Percentiles rank a stretch among this genome's conserved stretches.
phyloP scores from a whole-genome alignment of 2,888 invertebrate species.

The Hybos culiciformis region DNA sequence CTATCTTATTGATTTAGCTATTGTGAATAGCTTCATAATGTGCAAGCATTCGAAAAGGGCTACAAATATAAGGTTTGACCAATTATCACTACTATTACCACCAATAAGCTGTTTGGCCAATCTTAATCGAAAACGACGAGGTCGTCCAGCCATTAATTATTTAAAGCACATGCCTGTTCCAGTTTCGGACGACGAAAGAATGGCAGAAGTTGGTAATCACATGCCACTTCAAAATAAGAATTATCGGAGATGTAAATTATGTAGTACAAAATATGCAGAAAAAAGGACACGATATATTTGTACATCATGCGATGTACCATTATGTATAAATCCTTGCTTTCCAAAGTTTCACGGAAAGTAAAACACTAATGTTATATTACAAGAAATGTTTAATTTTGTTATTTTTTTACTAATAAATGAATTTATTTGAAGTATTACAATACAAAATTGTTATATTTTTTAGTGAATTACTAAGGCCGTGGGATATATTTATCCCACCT shows the following conservation, averaged over 20 bases:
- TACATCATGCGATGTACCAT: background rate
- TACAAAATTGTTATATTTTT: background rate
- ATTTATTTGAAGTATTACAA: background rate
- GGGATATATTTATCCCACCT: background rate
- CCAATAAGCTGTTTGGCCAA: too few relatives aligned
- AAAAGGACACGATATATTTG: background rate
- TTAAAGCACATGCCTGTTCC: background rate
- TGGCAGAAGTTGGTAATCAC: background rate
- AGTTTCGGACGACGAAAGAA: background rate
- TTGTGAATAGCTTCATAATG: conserved; percentile 7
- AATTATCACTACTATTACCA: background rate
- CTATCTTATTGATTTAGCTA: conserved; percentile 5
- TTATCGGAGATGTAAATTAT: background rate
- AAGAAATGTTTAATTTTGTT: background rate
- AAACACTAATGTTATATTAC: background rate
- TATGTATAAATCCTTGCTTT: background rate
- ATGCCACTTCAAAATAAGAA: background rate
- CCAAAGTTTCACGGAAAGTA: background rate
- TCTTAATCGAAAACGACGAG: background rate
- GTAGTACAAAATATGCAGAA: background rate
- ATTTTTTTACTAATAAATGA: background rate
- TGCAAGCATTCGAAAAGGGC: background rate
- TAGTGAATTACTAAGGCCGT: background rate
- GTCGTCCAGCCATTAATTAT: background rate
- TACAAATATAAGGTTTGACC: background rate